A percentile compares a stretch with the other conserved stretches of the same genome.
These are phyloP conservation scores for Oligia strigilis DNA, from an alignment of 2,888 invertebrate genomes.

Conservation along the genomic window DNA sequence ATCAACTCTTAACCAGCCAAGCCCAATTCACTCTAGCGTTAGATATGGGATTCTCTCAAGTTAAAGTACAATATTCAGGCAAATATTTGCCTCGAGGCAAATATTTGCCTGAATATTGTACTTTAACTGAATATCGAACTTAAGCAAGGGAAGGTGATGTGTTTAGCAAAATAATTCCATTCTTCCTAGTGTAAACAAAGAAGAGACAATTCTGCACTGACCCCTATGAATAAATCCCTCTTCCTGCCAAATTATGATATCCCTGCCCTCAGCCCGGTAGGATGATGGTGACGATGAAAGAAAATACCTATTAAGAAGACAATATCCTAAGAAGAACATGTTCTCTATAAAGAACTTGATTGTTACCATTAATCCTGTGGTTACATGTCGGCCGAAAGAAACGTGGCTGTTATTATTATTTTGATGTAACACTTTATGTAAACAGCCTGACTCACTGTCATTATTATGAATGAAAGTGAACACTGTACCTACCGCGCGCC, in stretches of 20 bases:
- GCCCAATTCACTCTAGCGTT: background rate
- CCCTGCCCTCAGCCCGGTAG: background rate
- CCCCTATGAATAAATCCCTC: too few relatives aligned
- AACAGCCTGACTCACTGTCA: constrained; percentile 49
- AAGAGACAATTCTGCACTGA: too few relatives aligned
- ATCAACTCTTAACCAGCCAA: background rate
- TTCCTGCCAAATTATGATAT: background rate
- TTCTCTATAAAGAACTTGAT: background rate
- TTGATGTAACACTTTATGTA: constrained; percentile 54
- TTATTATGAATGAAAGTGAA: constrained; percentile 58
- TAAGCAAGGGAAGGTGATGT: background rate
- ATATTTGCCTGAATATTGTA: too few relatives aligned
- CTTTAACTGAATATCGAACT: too few relatives aligned
- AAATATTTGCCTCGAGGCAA: background rate
- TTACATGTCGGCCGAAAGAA: constrained; percentile 29
- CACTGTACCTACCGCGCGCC: background rate
- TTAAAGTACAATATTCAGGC: background rate
- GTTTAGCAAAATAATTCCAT: background rate
- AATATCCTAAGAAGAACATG: background rate
- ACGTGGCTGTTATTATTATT: constrained; percentile 29
- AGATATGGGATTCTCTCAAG: too few relatives aligned
- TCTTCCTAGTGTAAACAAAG: background rate
- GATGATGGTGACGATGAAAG: background rate
- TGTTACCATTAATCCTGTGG: constrained; percentile 7
- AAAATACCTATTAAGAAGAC: background rate